Evolutionary conservation across 2,113 vertebrate species (phyloP).

Genomic region (Cranoglanis bouderius): DNA sequence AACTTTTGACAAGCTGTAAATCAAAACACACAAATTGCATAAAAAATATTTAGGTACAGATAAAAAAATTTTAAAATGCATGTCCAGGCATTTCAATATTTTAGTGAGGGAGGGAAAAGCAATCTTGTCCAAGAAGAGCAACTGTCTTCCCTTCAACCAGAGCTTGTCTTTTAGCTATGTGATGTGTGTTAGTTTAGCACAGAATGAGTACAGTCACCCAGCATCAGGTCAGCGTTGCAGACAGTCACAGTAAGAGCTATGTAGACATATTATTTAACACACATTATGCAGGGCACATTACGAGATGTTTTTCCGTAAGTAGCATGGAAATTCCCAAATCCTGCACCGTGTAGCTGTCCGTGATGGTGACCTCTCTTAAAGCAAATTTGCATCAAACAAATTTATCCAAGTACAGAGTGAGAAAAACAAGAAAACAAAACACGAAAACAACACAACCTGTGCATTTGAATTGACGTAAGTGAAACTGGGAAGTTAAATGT

Average conservation of each 20-base stretch:
- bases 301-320: not conserved
- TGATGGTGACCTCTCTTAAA: not conserved
- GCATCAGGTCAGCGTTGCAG: not conserved
- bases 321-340: not conserved
- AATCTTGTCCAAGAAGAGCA: not conserved
- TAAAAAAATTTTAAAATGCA: not conserved
- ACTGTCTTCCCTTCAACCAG: not conserved
- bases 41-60: not conserved
- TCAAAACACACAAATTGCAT: not conserved
- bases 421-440: not conserved
- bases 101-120: not conserved
- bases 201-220: not conserved
- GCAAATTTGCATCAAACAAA: conserved; percentile 24
- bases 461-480: conserved; percentile 9
- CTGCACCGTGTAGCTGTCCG: not conserved
- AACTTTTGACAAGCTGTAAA: not conserved
- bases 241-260: not conserved
- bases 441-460: not conserved
- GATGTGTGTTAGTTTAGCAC: no score
- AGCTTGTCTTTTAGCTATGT: not conserved
- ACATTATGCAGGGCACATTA: not conserved
- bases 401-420: not conserved
- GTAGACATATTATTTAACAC: not conserved
- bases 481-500: not conserved
- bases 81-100: not conserved